A percentile compares a stretch with the other conserved stretches of the same genome.
These are phyloP conservation scores for Cydia fagiglandana DNA, from an alignment of 1,140 invertebrate genomes.

Conservation along the genomic window DNA sequence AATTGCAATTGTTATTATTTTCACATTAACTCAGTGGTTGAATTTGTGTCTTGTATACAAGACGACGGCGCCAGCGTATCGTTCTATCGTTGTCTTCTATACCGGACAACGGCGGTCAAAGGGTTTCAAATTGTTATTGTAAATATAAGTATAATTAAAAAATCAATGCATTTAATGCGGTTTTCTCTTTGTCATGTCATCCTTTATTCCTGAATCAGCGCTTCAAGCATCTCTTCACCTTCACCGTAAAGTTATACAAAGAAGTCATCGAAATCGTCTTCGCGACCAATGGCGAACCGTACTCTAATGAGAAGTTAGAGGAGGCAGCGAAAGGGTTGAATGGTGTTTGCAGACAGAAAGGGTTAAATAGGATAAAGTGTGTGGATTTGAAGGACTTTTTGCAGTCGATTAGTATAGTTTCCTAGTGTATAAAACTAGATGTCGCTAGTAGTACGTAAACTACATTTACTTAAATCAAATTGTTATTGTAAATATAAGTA, in stretches of 20 bases:
- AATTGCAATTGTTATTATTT: too few species aligned
- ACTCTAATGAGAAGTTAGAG: slow-evolving; percentile 77
- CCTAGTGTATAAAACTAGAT: slow-evolving; percentile 41
- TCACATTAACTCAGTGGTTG: too few species aligned
- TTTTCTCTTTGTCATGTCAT: slow-evolving; percentile 29
- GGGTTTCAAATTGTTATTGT: background rate
- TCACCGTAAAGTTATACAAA: slow-evolving; percentile 85
- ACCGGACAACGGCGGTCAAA: too few species aligned
- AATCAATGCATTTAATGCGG: background rate
- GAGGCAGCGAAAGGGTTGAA: slow-evolving; percentile 79
- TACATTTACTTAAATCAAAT: background rate
- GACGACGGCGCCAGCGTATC: too few species aligned
- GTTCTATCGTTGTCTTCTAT: too few species aligned
- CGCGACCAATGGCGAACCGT: slow-evolving; percentile 80
- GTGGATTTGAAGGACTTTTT: slow-evolving; percentile 80
- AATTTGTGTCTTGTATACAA: too few species aligned
- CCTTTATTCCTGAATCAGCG: slow-evolving; percentile 54
- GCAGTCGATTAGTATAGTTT: slow-evolving; percentile 75
- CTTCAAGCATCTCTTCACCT: slow-evolving; percentile 84
- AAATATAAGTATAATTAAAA: slow-evolving; percentile 11
- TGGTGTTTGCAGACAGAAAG: slow-evolving; percentile 65
- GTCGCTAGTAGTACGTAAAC: background rate
- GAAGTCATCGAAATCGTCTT: slow-evolving; percentile 92
- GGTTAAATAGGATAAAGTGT: slow-evolving; percentile 76
- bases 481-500: slow-evolving; percentile 11